phyloP scores from a whole-genome alignment of 2,797 vertebrate genomes.

The Sebastes oblongus region DNA sequence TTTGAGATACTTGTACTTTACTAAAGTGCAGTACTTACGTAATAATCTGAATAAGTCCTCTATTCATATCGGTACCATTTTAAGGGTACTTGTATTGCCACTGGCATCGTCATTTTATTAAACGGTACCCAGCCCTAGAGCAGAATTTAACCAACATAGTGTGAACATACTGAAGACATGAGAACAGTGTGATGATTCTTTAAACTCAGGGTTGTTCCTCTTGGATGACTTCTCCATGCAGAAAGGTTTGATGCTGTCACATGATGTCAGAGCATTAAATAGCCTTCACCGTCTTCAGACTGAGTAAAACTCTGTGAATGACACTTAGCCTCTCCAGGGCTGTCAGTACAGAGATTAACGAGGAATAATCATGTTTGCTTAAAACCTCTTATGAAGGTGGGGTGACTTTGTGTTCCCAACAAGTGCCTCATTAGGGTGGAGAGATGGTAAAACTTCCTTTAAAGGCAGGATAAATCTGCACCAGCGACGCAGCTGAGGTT shows the following conservation, averaged over 20 bases:
- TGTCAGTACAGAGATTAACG: slow-evolving; percentile 18
- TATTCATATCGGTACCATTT: too few relatives aligned
- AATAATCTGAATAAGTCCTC: too few relatives aligned
- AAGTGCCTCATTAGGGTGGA: slow-evolving; percentile 33
- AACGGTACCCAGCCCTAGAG: too few relatives aligned
- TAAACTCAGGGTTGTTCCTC: neutral
- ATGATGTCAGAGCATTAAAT: slow-evolving; percentile 10
- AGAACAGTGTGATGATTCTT: neutral
- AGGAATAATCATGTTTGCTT: slow-evolving; percentile 24
- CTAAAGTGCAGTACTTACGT: too few relatives aligned
- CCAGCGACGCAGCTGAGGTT: neutral
- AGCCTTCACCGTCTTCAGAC: neutral
- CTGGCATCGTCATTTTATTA: too few relatives aligned
- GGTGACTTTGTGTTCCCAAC: neutral
- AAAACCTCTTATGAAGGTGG: slow-evolving; percentile 37
- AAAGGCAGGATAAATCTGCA: neutral
- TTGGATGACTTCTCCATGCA: neutral
- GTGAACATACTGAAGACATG: neutral
- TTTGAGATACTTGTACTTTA: too few relatives aligned
- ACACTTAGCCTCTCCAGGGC: slow-evolving; percentile 19
- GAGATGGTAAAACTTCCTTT: neutral
- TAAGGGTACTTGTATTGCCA: too few relatives aligned
- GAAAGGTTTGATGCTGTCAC: slow-evolving; percentile 15
- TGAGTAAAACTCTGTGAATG: slow-evolving; percentile 4
- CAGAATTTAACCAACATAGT: neutral